Conservation (phyloP, 2,888 invertebrate genomes). For the Nezara viridula region DNA sequence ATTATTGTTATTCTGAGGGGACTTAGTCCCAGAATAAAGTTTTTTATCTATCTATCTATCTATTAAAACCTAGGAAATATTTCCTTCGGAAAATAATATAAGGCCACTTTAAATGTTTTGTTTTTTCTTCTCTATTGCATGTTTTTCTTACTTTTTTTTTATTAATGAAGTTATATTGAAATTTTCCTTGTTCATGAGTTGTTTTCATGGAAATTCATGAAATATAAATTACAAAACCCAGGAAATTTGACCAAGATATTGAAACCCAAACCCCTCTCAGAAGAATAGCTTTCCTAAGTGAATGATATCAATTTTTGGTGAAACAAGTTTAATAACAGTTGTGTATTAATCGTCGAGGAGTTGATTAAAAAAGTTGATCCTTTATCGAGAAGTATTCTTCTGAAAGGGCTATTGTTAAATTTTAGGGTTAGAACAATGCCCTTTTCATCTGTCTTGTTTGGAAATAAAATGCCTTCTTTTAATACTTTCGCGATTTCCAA, state of each 20-base stretch:
- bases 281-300: background rate
- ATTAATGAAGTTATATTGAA: too few species aligned
- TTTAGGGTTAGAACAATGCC: conserved; percentile 24
- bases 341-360: conserved; percentile 2
- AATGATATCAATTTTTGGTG: background rate
- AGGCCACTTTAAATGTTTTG: too few species aligned
- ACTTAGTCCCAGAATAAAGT: too few species aligned
- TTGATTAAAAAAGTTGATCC: conserved; percentile 23
- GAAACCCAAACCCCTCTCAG: background rate
- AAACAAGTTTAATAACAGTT: conserved; percentile 7
- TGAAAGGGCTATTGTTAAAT: conserved; percentile 31
- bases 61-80: too few species aligned
- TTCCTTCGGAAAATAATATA: too few species aligned
- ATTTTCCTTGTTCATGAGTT: too few species aligned
- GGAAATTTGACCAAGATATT: background rate
- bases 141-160: too few species aligned
- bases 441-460: background rate
- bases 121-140: too few species aligned
- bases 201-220: background rate
- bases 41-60: too few species aligned
- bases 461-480: background rate
- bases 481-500: background rate
- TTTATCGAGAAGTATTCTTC: background rate
- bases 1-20: too few species aligned
- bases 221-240: background rate